A percentile compares a stretch with the other conserved stretches of the same genome.
phyloP scores from a whole-genome alignment of 2,888 invertebrate genomes.

The Rhagophthalmus giganteus region DNA sequence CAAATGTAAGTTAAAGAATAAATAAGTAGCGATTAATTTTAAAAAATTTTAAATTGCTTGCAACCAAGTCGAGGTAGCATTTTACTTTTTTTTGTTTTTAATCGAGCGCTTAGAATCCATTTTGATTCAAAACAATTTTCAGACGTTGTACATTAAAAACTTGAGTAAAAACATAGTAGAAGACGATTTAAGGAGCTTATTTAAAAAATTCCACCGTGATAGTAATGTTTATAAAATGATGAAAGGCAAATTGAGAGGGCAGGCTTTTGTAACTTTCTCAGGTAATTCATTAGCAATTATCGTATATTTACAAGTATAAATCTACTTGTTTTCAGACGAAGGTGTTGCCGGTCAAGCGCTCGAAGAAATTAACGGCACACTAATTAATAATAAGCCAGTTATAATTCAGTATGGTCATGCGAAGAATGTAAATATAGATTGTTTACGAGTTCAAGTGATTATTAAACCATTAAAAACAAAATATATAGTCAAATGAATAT shows the following conservation, averaged over 20 bases:
- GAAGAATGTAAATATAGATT: no score
- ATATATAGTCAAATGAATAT: background rate
- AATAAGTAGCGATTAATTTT: background rate
- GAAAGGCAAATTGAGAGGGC: constrained; percentile 62
- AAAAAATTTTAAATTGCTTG: constrained; percentile 6
- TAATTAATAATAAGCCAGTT: constrained; percentile 58
- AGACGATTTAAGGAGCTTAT: constrained; percentile 57
- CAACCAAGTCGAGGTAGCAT: background rate
- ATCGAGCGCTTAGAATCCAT: no score
- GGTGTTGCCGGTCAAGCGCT: constrained; percentile 57
- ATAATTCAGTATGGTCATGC: constrained; percentile 50
- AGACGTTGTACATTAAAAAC: constrained; percentile 63
- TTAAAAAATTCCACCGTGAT: constrained; percentile 54
- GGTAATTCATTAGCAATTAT: constrained; percentile 46
- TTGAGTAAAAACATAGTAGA: constrained; percentile 57
- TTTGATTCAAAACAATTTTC: no score
- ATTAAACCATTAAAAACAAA: background rate
- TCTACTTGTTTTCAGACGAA: constrained; percentile 54
- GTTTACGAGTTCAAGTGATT: background rate
- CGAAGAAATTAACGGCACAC: constrained; percentile 59
- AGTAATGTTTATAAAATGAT: constrained; percentile 55
- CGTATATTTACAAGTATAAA: constrained; percentile 3
- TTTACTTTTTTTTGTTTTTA: no score
- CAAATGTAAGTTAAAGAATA: constrained; percentile 51
- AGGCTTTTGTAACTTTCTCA: constrained; percentile 61